phyloP scores from a whole-genome alignment of 2,113 vertebrate genomes.

The Terrapene triunguis region DNA sequence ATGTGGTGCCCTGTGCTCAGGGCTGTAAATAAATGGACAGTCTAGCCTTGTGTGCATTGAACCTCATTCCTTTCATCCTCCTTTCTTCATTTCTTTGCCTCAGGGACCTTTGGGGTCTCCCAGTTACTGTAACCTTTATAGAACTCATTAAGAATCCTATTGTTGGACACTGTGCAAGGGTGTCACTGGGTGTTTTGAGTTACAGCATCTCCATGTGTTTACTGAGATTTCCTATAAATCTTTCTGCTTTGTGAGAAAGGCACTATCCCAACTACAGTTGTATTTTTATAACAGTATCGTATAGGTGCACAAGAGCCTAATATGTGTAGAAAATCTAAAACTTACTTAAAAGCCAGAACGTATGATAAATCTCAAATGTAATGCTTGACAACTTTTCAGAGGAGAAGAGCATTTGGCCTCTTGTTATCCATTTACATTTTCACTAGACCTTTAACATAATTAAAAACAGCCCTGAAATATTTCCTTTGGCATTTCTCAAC shows the following conservation, averaged over 20 bases:
- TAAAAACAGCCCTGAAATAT: background rate
- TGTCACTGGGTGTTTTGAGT: background rate
- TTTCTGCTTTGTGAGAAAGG: slow-evolving; percentile 21
- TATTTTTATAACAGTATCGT: background rate
- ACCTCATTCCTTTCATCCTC: slow-evolving; percentile 16
- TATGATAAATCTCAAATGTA: background rate
- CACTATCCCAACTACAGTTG: background rate
- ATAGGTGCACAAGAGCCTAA: background rate
- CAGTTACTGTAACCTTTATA: background rate
- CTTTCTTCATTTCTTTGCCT: slow-evolving; percentile 29
- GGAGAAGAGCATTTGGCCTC: background rate
- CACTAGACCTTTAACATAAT: background rate
- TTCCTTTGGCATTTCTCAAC: background rate
- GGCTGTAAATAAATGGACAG: background rate
- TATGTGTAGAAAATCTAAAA: background rate
- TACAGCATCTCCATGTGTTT: background rate
- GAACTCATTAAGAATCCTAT: accelerated
- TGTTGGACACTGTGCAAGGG: background rate
- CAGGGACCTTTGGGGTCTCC: accelerated
- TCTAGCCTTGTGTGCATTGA: background rate
- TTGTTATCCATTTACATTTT: background rate
- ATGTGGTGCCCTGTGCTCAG: background rate
- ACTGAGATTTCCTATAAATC: background rate
- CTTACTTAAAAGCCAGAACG: background rate
- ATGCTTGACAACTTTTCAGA: background rate